Evolutionary conservation across 1,140 invertebrate species (phyloP).

Genomic region (Uloborus diversus): DNA sequence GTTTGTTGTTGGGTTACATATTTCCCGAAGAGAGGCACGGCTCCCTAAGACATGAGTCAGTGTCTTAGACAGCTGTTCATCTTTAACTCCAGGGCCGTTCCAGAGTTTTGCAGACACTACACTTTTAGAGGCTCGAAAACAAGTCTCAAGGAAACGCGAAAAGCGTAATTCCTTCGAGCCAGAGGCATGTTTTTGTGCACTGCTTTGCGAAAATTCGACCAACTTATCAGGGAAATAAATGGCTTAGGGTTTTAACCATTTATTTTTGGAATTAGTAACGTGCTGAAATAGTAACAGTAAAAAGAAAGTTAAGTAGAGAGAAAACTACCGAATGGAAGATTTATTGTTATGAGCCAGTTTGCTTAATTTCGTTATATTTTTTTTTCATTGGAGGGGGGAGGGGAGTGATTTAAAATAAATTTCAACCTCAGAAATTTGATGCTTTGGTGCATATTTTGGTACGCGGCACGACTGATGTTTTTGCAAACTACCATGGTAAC

Average conservation of each 20-base stretch:
- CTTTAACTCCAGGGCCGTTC: slow-evolving; percentile 22
- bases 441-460: too few species aligned
- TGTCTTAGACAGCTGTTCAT: slow-evolving; percentile 15
- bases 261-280: too few species aligned
- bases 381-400: too few species aligned
- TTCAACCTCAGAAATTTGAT: too few species aligned
- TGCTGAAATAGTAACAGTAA: too few species aligned
- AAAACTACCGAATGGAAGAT: background rate
- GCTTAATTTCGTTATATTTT: too few species aligned
- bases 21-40: background rate
- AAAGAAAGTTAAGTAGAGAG: background rate
- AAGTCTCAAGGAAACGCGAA: slow-evolving; percentile 21
- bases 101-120: slow-evolving; percentile 19
- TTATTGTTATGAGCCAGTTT: too few species aligned
- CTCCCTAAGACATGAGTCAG: background rate
- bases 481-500: too few species aligned
- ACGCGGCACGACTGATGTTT: too few species aligned
- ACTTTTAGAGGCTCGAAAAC: slow-evolving; percentile 12
- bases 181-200: slow-evolving; percentile 1
- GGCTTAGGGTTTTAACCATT: too few species aligned
- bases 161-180: background rate
- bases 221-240: too few species aligned
- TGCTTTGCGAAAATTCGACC: slow-evolving; percentile 23
- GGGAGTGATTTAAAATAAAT: too few species aligned
- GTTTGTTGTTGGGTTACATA: slow-evolving; percentile 9